Percentiles rank a stretch among this genome's conserved stretches.
Conservation (phyloP, 2,888 invertebrate species). For the Sesia bembeciformis region DNA sequence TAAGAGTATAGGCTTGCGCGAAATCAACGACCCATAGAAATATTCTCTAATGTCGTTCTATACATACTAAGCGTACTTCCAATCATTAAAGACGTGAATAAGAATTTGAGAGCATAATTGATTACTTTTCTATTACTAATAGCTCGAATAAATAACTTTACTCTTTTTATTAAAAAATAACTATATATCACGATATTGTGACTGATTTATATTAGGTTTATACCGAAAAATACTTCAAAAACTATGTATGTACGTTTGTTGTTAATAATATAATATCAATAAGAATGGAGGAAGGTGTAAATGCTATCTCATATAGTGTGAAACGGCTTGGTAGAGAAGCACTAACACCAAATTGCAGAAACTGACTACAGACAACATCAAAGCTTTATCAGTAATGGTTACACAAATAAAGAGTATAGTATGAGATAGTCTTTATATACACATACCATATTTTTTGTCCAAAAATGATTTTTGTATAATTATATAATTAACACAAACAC, state of each 20-base stretch:
- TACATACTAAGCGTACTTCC: no score
- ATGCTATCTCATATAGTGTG: background rate
- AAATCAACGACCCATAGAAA: no score
- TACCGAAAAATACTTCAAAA: background rate
- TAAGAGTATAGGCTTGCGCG: no score
- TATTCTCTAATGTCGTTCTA: no score
- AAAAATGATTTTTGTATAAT: background rate
- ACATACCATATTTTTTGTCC: background rate
- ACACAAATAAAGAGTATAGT: background rate
- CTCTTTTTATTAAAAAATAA: background rate
- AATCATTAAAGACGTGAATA: background rate
- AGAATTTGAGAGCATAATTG: conserved; percentile 14
- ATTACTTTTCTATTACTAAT: background rate
- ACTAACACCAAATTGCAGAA: background rate
- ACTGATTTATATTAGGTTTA: background rate
- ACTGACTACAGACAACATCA: conserved; percentile 2
- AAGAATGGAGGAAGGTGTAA: background rate
- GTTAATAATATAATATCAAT: background rate
- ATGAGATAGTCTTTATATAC: background rate
- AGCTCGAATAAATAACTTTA: background rate
- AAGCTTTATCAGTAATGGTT: conserved; percentile 1
- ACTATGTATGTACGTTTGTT: background rate
- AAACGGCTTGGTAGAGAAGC: background rate
- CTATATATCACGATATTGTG: background rate
- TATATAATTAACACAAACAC: no score